Percentiles rank a stretch among this genome's conserved stretches.
Conservation (phyloP, 53 echinoderm and acorn worm species). For the Stichopus horrens region DNA sequence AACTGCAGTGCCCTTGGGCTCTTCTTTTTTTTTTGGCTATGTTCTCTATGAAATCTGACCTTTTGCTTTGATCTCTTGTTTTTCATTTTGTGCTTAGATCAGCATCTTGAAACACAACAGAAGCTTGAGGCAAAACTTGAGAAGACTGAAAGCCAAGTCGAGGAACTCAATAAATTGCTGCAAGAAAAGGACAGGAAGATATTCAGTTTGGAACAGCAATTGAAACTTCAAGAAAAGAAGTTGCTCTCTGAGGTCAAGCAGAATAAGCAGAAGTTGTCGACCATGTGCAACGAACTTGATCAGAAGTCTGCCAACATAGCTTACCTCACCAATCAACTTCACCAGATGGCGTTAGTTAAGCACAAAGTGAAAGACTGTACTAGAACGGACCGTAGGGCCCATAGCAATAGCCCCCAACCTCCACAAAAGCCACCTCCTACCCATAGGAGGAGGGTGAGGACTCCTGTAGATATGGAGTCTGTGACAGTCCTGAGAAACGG, state of each 20-base stretch:
- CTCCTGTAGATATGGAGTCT: conserved; percentile 31
- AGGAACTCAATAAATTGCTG: conserved; percentile 37
- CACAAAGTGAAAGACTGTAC: conserved; percentile 36
- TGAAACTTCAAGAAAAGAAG: conserved; percentile 63
- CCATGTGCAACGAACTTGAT: conserved; percentile 72
- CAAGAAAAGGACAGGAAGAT: conserved; percentile 59
- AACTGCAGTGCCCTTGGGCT: no score
- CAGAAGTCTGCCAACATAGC: conserved; percentile 87
- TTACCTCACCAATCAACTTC: conserved; percentile 85
- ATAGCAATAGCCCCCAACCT: conserved; percentile 60
- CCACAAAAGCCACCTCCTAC: conserved; percentile 73
- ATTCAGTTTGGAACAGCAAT: conserved; percentile 65
- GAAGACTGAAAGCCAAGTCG: conserved; percentile 48
- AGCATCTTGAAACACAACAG: conserved; percentile 58
- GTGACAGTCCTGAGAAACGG: conserved; percentile 2
- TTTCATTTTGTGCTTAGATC: conserved; percentile 32
- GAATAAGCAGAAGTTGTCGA: conserved; percentile 58
- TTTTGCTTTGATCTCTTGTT: background rate
- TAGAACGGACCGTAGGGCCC: background rate
- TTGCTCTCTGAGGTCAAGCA: conserved; percentile 67
- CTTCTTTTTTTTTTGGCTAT: background rate
- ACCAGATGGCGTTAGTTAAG: conserved; percentile 65
- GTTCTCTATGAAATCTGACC: background rate
- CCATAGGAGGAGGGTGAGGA: conserved; percentile 45
- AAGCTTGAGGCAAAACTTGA: conserved; percentile 53